Evolutionary conservation across 1,140 invertebrate genomes (phyloP).

Genomic region (Pentalonia nigronervosa): DNA sequence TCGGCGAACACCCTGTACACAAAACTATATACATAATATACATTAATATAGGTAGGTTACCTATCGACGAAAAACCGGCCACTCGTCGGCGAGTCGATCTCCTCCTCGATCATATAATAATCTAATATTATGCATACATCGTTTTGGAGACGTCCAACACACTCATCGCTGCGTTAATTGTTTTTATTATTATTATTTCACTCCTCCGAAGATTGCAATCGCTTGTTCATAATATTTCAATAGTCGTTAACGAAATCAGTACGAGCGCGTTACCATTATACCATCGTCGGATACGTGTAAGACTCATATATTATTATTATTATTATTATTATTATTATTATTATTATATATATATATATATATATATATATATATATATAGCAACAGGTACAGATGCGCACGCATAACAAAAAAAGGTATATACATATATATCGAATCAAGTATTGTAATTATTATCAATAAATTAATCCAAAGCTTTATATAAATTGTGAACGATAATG

Average conservation of each 20-base stretch:
- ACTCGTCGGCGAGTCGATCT: neutral
- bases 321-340: too few relatives aligned
- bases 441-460: neutral
- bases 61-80: neutral
- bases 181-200: constrained; percentile 4
- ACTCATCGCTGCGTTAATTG: neutral
- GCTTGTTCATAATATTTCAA: neutral
- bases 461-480: neutral
- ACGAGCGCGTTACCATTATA: neutral
- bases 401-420: too few relatives aligned
- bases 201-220: constrained; percentile 5
- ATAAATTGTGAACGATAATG: neutral
- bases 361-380: neutral
- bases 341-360: too few relatives aligned
- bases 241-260: neutral
- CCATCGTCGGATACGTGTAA: neutral
- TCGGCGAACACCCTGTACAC: neutral
- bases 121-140: neutral
- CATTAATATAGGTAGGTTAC: neutral
- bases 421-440: neutral
- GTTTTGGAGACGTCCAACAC: neutral
- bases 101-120: neutral
- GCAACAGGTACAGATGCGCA: neutral
- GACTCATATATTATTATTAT: neutral
- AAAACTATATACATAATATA: neutral